phyloP scores from a whole-genome alignment of 1,140 invertebrate genomes.

The Lordiphosa collinella region DNA sequence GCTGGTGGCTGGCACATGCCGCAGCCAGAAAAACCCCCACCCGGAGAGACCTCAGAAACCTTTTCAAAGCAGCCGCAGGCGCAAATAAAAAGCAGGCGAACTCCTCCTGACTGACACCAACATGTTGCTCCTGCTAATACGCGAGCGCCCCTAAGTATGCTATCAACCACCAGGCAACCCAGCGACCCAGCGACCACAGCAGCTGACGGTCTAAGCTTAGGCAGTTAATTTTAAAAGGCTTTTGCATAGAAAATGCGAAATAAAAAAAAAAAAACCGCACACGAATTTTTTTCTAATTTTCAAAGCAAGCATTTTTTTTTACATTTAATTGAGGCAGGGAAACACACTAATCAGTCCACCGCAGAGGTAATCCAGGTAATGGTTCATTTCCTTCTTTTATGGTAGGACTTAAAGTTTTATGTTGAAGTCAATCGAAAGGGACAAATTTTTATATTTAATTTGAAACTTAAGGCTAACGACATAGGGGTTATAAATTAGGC shows the following conservation, averaged over 20 bases:
- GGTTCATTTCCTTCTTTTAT: too few species aligned
- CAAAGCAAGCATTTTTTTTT: too few species aligned
- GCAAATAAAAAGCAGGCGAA: slow-evolving; percentile 9
- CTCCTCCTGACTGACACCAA: slow-evolving; percentile 29
- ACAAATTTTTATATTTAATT: too few species aligned
- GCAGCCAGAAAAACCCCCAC: slow-evolving; percentile 8
- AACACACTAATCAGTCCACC: too few species aligned
- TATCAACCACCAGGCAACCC: background rate
- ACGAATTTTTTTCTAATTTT: too few species aligned
- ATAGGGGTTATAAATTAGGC: too few species aligned
- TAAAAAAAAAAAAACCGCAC: too few species aligned
- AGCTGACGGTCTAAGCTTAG: slow-evolving; percentile 11
- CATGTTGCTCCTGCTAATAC: slow-evolving; percentile 18
- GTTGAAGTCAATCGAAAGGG: too few species aligned
- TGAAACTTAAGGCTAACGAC: too few species aligned
- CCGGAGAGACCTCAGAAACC: background rate
- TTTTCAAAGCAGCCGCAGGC: slow-evolving; percentile 29
- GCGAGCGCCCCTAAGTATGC: slow-evolving; percentile 15
- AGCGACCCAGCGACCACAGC: background rate
- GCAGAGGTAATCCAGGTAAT: too few species aligned
- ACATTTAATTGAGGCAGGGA: too few species aligned
- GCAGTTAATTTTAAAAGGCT: slow-evolving; percentile 21
- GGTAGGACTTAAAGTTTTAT: too few species aligned
- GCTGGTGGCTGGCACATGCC: background rate
- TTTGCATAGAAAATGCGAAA: background rate